A percentile compares a stretch with the other conserved stretches of the same genome.
These are phyloP conservation scores for Aplodontia rufa DNA, from an alignment of 2,113 vertebrate genomes.

Conservation along the genomic window DNA sequence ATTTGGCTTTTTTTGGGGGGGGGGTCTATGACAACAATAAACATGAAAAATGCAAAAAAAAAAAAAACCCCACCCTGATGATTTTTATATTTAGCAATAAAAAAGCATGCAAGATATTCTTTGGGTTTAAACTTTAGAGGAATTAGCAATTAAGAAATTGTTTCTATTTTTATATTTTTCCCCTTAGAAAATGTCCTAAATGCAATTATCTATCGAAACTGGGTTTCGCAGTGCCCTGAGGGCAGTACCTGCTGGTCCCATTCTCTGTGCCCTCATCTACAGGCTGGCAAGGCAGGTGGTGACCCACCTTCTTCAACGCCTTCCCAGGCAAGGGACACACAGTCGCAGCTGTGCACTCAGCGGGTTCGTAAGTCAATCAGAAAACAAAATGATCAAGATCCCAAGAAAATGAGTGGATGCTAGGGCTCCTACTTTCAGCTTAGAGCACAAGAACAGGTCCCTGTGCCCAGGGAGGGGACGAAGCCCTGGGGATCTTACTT, in stretches of 20 bases:
- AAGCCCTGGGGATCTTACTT: background rate
- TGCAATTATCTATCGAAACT: background rate
- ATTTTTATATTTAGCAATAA: background rate
- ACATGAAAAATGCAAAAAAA: constrained; percentile 11
- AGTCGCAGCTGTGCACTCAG: background rate
- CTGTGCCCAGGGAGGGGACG: accelerated
- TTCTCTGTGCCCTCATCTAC: background rate
- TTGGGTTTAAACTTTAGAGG: background rate
- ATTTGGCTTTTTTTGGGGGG: background rate
- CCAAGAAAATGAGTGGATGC: background rate
- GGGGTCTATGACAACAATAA: constrained; percentile 31
- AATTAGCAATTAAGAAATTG: background rate
- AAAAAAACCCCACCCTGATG: background rate
- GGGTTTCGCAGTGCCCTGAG: background rate
- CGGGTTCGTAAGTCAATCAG: background rate
- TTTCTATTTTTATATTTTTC: background rate
- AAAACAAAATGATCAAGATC: background rate
- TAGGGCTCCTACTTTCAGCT: background rate
- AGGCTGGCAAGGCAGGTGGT: too few species aligned
- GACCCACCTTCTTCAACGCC: background rate
- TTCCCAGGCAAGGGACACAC: too few species aligned
- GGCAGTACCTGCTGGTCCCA: background rate
- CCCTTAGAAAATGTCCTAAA: background rate
- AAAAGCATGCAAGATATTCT: background rate
- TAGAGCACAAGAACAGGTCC: accelerated